These are phyloP conservation scores for Coregonus sp. DNA, from an alignment of 2,797 vertebrate species.

Conservation along the genomic window DNA sequence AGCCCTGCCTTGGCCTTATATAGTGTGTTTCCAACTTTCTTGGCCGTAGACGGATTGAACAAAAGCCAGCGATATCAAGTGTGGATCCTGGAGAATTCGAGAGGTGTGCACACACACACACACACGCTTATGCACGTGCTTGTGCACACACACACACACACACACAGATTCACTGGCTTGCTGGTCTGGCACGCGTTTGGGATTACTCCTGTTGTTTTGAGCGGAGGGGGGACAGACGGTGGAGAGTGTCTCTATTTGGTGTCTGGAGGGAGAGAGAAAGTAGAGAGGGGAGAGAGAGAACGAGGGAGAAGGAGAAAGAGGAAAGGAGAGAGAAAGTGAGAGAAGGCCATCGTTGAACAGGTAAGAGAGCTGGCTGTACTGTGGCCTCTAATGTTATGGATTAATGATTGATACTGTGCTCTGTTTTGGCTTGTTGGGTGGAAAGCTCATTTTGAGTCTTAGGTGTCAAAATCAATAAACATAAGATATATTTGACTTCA, in stretches of 20 bases:
- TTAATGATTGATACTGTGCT: not conserved
- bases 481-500: not conserved
- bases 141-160: conserved; percentile 33
- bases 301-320: conserved; percentile 32
- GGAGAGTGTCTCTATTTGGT: conserved; percentile 44
- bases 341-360: conserved; percentile 47
- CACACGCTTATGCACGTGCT: conserved; percentile 34
- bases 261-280: conserved; percentile 37
- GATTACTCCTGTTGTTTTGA: conserved; percentile 72
- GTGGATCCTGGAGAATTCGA: conserved; percentile 56
- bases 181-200: conserved; percentile 69
- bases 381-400: not conserved
- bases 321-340: not conserved
- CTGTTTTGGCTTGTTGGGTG: not conserved
- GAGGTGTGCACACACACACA: conserved; percentile 39
- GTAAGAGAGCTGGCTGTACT: conserved; percentile 50
- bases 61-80: conserved; percentile 54
- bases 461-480: not conserved
- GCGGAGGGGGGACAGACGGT: conserved; percentile 18
- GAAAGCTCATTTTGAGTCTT: not conserved
- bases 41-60: conserved; percentile 56
- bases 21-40: conserved; percentile 65
- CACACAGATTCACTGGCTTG: conserved; percentile 57
- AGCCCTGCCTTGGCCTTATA: conserved; percentile 73
- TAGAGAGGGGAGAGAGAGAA: conserved; percentile 42